These are phyloP conservation scores for Hylaeus anthracinus DNA, from an alignment of 1,140 invertebrate genomes.

Conservation along the genomic window DNA sequence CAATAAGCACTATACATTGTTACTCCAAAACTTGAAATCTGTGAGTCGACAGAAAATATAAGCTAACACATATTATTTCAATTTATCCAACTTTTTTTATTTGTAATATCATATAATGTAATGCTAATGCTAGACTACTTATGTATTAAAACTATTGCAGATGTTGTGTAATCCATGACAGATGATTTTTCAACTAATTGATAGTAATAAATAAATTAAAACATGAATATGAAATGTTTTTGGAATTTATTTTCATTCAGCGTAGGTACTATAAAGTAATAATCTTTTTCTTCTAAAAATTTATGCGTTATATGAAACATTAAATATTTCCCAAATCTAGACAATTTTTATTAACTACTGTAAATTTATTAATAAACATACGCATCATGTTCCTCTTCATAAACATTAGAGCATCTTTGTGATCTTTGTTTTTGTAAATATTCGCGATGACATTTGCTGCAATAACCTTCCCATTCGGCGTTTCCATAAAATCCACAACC, in stretches of 20 bases:
- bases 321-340: neutral
- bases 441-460: constrained; percentile 94
- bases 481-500: constrained; percentile 98
- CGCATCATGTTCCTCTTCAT: constrained; percentile 69
- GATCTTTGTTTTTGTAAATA: constrained; percentile 85
- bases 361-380: constrained; percentile 9
- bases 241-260: neutral
- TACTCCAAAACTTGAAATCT: too few relatives aligned
- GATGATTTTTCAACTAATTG: too few relatives aligned
- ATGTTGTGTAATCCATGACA: too few relatives aligned
- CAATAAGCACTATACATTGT: too few relatives aligned
- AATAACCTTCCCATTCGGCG: constrained; percentile 97
- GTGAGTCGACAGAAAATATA: too few relatives aligned
- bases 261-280: too few relatives aligned
- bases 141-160: too few relatives aligned
- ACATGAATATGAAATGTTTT: neutral
- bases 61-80: too few relatives aligned
- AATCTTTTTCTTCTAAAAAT: neutral
- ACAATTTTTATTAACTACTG: neutral
- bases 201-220: neutral
- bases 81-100: too few relatives aligned
- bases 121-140: too few relatives aligned
- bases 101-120: too few relatives aligned
- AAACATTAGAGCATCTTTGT: constrained; percentile 72
- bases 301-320: neutral